Evolutionary conservation across 2,113 vertebrate species (phyloP), one percentile per base, ranked within the genome.

Genomic region (Nothobranchius kuhntae): DNA sequence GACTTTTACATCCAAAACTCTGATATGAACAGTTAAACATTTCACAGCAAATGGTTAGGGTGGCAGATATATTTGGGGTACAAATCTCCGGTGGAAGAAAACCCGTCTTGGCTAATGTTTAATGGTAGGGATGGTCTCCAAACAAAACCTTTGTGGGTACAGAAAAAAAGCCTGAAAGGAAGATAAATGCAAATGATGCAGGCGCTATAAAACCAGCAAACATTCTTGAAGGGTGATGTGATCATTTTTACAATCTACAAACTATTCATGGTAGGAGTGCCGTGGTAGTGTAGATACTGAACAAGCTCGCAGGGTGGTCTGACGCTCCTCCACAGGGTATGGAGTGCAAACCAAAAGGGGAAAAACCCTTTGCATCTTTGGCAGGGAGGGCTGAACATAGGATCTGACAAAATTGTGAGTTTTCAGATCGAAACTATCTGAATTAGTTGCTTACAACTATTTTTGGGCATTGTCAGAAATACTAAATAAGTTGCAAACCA

Each of bases 121-220:
- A 73, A 74, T 7, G 61, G 77, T 68, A 53, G 65, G 55, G 65
- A 66, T 35, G 1, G 57, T 69, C 68, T 78, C 73, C 65, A 85
- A 87, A 81, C 70, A 73, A 76, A 73, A 70, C 77, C 73, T 77
- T 81, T 68, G 63, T 3, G 73, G 66, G 53, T 40, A 67, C 40
- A 66, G 61, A 72, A 61, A 80, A 21, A 73, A 62, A 66, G 38
- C 70, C 81, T 86, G 71, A 70, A 83, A 86, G 87, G 81, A 89
- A 86, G 81, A 89, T 85, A 82, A 84, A 89, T 80, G 79, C 78
- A 87, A 88, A 89, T 82, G 78, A 90, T 62, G 80, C 87, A 75
- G 52, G 62, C 68, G 73, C 68, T 75, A 64, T 80, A 78, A 84
- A 86, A 86, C 51, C 74, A 84, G 79, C 67, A 52, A 76, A 86